Evolutionary conservation across 2,888 invertebrate species (phyloP), one percentile per base, ranked within the genome.

Genomic region (Phortica okadai): DNA sequence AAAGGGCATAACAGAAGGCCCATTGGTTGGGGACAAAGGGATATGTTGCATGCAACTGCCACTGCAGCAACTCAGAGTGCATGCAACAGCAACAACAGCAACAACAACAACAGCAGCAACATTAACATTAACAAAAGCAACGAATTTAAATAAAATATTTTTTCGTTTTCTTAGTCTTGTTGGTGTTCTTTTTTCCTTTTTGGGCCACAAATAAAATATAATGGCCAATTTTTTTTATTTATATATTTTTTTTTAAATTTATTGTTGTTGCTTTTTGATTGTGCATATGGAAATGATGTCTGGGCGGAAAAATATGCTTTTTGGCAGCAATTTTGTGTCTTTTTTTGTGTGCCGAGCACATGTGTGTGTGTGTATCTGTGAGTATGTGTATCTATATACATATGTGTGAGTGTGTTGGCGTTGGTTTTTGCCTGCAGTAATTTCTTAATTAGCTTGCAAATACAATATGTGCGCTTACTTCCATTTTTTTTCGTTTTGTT

Each of bases 371-470:
- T 59, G 25, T 59, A 67, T 67, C 6, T 44, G 67, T 42, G 54
- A 41, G 4, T 66, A 11, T 80, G 77, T 75, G 72, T 80, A 75
- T 76, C 78, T 77, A 78, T 81, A 78, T 78, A 76, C 74, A 77
- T 78, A 78, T 75, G 81, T 77, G 81, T 73, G 62, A 33, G 78
- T 75, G 79, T 76, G 80, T 70, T 54, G 78, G 83, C 78, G 81
- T 81, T 82, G 82, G 82, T 82, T 82, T 82, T 82, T 83, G 90
- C 89, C 89, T 87, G 87, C 86, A 89, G 89, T 86, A 84, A 90
- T 89, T 88, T 89, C 89, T 89, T 89, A 89, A 89, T 89, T 89
- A 89, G 89, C 89, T 89, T 88, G 81, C 78, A 75, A 84, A 81
- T 79, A 88, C 85, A 85, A 85, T 85, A 84, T 82, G 81, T 87